Conservation (phyloP, 1,140 invertebrate genomes). For the Drosophila kohkoa region DNA sequence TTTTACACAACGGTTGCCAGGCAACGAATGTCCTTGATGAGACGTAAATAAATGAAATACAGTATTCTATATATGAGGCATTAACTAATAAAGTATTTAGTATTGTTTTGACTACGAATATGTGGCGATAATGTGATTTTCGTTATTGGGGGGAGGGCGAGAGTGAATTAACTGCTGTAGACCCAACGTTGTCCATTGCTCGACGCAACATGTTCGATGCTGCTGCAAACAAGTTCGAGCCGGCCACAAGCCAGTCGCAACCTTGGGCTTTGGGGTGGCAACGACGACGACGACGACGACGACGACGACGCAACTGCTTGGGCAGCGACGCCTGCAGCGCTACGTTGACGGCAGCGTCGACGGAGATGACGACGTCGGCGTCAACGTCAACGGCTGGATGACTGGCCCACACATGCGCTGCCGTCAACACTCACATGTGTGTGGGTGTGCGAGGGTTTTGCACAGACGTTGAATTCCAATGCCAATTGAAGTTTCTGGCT, state of each 20-base stretch:
- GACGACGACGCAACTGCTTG: background rate
- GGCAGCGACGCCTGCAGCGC: constrained; percentile 20
- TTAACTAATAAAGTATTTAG: too few species aligned
- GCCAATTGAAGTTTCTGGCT: constrained; percentile 72
- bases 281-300: constrained; percentile 7
- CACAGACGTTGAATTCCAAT: constrained; percentile 40
- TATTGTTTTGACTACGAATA: too few species aligned
- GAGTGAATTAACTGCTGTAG: background rate
- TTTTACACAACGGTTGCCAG: too few species aligned
- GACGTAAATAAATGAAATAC: too few species aligned
- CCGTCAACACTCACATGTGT: constrained; percentile 24
- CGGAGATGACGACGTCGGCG: constrained; percentile 1
- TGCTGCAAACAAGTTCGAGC: constrained; percentile 42
- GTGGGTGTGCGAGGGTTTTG: constrained; percentile 20
- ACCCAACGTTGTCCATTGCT: background rate
- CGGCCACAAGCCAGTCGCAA: constrained; percentile 40
- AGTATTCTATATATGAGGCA: too few species aligned
- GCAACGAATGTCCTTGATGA: too few species aligned
- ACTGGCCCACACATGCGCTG: constrained; percentile 47
- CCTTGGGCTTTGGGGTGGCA: constrained; percentile 36
- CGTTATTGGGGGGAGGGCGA: background rate
- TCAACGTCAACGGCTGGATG: constrained; percentile 25
- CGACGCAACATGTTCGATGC: constrained; percentile 56
- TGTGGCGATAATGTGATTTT: too few species aligned
- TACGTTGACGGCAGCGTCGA: constrained; percentile 29